These are phyloP conservation scores for Acrocephalus scirpaceus DNA, from an alignment of 2,797 vertebrate species.

Conservation along the genomic window DNA sequence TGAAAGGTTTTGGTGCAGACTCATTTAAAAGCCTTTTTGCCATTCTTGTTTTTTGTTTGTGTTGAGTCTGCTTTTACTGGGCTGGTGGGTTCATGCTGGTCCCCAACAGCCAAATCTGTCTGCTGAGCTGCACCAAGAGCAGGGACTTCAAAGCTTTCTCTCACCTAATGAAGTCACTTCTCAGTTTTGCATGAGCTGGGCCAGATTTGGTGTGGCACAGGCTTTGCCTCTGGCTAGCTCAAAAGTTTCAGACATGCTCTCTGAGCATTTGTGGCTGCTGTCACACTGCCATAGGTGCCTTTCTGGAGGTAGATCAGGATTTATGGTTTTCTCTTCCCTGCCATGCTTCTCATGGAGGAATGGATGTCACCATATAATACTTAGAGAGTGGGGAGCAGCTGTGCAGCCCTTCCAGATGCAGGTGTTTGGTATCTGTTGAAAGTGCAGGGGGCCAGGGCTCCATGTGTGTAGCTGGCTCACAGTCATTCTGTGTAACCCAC, in stretches of 20 bases:
- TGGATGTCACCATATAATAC: neutral
- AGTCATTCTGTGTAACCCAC: neutral
- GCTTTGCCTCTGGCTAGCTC: neutral
- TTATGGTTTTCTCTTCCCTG: neutral
- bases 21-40: neutral
- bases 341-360: neutral
- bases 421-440: too few relatives aligned
- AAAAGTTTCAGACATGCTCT: fast-evolving
- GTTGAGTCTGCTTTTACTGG: neutral
- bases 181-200: neutral
- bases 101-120: neutral
- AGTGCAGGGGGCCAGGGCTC: neutral
- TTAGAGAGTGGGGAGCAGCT: neutral
- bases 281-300: fast-evolving
- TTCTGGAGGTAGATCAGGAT: neutral
- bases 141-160: neutral
- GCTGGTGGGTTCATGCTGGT: neutral
- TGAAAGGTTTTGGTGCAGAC: neutral
- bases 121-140: neutral
- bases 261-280: neutral
- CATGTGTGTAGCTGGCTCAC: fast-evolving
- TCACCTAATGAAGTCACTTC: neutral
- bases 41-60: neutral
- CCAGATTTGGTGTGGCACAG: neutral
- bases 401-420: neutral